A percentile compares a stretch with the other conserved stretches of the same genome.
Evolutionary conservation across 2,797 vertebrate genomes (phyloP).

Genomic region (Chrysocyon brachyurus): DNA sequence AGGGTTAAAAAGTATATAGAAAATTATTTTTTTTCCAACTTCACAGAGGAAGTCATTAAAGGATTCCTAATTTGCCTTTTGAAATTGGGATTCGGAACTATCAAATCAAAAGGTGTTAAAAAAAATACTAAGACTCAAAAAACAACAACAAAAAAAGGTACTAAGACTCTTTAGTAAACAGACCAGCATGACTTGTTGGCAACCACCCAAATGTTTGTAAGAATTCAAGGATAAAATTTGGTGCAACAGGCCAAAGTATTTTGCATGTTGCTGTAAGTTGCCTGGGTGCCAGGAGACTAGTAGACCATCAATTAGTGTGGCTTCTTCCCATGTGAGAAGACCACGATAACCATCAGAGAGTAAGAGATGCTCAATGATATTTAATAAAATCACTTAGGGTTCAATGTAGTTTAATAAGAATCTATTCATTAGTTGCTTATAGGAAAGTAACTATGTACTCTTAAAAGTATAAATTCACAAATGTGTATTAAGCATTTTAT

Average conservation of each 20-base stretch:
- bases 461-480: conserved; percentile 40
- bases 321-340: neutral
- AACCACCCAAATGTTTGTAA: neutral
- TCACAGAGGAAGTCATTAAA: conserved; percentile 33
- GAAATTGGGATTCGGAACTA: neutral
- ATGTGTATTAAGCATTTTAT: neutral
- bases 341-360: neutral
- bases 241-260: neutral
- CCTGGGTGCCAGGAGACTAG: neutral
- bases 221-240: conserved; percentile 22
- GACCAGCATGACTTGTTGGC: neutral
- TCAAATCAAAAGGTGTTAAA: neutral
- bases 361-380: neutral
- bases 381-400: neutral
- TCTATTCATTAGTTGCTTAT: neutral
- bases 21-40: neutral
- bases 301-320: neutral
- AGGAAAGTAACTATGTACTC: neutral
- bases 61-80: neutral
- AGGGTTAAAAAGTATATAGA: neutral
- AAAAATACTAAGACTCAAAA: neutral
- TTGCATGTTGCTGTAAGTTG: neutral
- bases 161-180: neutral
- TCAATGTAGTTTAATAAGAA: neutral
- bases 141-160: neutral